These are phyloP conservation scores for Drosophila putrida DNA, from an alignment of 2,888 invertebrate genomes.

Conservation along the genomic window DNA sequence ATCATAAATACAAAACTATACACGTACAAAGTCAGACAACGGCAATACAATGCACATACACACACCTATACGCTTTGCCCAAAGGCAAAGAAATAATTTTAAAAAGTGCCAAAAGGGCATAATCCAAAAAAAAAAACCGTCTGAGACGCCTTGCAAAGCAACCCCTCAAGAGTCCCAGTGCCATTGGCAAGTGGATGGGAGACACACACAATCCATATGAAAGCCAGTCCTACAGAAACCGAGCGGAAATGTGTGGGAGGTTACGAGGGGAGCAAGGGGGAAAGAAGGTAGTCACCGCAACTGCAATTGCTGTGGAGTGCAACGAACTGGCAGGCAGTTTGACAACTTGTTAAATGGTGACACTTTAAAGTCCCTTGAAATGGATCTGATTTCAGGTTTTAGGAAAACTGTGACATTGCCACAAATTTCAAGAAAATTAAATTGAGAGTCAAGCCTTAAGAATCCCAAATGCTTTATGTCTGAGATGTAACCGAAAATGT, in stretches of 20 bases:
- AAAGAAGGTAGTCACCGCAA: constrained; percentile 22
- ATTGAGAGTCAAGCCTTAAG: not conserved
- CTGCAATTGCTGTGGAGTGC: constrained; percentile 46
- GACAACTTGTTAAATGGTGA: constrained; percentile 53
- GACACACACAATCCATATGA: constrained; percentile 59
- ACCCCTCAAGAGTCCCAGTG: constrained; percentile 59
- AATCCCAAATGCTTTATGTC: constrained; percentile 28
- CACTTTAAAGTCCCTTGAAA: constrained; percentile 32
- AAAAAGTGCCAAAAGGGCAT: constrained; percentile 78
- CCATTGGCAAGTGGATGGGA: constrained; percentile 52
- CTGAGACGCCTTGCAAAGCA: constrained; percentile 64
- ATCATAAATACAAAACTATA: constrained; percentile 53
- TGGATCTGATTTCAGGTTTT: constrained; percentile 12
- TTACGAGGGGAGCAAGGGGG: constrained; percentile 7
- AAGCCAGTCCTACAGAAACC: constrained; percentile 53
- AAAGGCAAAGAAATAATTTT: constrained; percentile 69
- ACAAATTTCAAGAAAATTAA: constrained; percentile 3
- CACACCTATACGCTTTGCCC: constrained; percentile 22
- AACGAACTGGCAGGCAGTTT: constrained; percentile 56
- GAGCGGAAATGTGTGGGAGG: constrained; percentile 66
- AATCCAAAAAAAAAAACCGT: constrained; percentile 58
- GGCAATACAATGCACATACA: constrained; percentile 20
- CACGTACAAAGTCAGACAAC: constrained; percentile 39
- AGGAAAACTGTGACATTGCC: not conserved
- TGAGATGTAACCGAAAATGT: constrained; percentile 33